Evolutionary conservation across 1,140 invertebrate species (phyloP), one percentile per base, ranked within the genome.

Genomic region (Leptinotarsa defecta): DNA sequence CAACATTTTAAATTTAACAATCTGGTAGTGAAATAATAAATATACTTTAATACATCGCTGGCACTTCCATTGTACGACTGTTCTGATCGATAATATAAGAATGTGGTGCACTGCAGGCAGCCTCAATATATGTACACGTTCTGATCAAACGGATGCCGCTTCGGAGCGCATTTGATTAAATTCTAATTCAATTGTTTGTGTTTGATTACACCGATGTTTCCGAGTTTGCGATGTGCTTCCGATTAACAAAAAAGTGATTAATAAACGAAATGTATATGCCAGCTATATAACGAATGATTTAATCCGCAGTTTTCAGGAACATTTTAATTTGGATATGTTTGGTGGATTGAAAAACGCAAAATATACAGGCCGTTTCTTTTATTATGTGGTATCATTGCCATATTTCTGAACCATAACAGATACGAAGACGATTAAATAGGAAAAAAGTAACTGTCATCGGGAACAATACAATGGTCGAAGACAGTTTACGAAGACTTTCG

Each of bases 131-230:
- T 57, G n/a, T 57, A 57, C 3, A 57, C 52, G n/a, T 57, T 57
- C 13, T 19, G 52, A 57, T 57, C 52, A 57, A 57, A 57, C 52
- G 52, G n/a, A 57, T 17, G 52, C 52, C 52, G 52, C 52, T 57
- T 57, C n/a, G 52, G 52, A 57, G 52, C 52, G 52, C 52, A 57
- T 57, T 57, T 57, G 52, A 57, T 57, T 57, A 57, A 57, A 57
- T 57, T 57, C 52, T 57, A 19, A 57, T 57, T 57, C 52, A 57
- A 57, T 57, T 19, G n/a, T 57, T 57, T 57, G 52, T 15, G 52
- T 57, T 57, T 57, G 52, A 57, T 57, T 57, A 57, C 52, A n/a
- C 52, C 15, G 52, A 17, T 57, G n/a, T 57, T 57, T 57, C n/a
- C 5, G 52, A 19, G 52, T 57, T 15, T 17, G 52, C 6, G 52